Percentiles rank a stretch among this genome's conserved stretches.
phyloP scores from a whole-genome alignment of 2,888 invertebrate species.

The Platerodrilus igneus region DNA sequence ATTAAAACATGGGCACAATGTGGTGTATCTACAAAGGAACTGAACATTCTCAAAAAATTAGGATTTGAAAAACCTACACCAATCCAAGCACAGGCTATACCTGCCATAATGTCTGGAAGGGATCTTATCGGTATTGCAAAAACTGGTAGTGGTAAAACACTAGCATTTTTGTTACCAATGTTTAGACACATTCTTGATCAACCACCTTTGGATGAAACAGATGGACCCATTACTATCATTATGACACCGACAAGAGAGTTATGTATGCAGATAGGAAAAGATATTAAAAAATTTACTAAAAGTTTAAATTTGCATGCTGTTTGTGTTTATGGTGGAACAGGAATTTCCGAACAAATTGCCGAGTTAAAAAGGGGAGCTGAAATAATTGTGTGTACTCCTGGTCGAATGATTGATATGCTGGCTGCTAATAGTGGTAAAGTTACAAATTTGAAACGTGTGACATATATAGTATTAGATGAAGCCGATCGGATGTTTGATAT shows the following conservation, averaged over 20 bases:
- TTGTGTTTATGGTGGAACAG: slow-evolving; percentile 98
- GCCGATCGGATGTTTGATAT: slow-evolving; percentile 99
- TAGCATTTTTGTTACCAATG: slow-evolving; percentile 97
- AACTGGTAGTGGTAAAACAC: slow-evolving; percentile 97
- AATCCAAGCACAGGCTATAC: slow-evolving; percentile 96
- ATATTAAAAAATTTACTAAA: slow-evolving; percentile 92
- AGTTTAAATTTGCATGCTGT: slow-evolving; percentile 80
- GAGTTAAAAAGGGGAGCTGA: slow-evolving; percentile 95
- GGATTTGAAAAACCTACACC: slow-evolving; percentile 97
- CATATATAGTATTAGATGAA: slow-evolving; percentile 96
- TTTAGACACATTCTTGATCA: slow-evolving; percentile 95
- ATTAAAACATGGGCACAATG: slow-evolving; percentile 98
- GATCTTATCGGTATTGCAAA: slow-evolving; percentile 99
- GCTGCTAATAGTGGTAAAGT: slow-evolving; percentile 97
- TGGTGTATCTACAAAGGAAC: slow-evolving; percentile 92
- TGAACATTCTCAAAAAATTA: slow-evolving; percentile 85
- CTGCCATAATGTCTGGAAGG: slow-evolving; percentile 93
- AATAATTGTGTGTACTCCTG: slow-evolving; percentile 98
- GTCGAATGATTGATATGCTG: slow-evolving; percentile 99
- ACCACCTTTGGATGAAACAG: slow-evolving; percentile 87
- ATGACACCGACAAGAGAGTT: slow-evolving; percentile 98
- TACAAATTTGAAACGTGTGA: slow-evolving; percentile 93
- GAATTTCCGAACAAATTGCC: slow-evolving; percentile 89
- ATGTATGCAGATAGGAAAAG: slow-evolving; percentile 97
- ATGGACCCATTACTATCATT: slow-evolving; percentile 94